phyloP scores from a whole-genome alignment of 2,888 invertebrate genomes.

The Amphiduros pacificus region DNA sequence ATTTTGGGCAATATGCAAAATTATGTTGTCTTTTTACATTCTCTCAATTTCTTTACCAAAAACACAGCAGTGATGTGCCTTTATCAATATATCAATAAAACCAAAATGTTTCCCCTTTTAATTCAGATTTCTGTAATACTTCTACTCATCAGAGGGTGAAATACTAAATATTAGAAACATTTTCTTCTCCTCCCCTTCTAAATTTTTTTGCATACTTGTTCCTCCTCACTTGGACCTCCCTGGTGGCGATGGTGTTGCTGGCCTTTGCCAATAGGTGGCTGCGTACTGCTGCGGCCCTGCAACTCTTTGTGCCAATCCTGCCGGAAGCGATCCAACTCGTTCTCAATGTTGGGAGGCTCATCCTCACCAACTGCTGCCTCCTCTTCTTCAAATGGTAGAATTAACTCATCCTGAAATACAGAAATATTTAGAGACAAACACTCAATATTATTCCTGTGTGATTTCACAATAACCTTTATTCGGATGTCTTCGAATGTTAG shows the following conservation, averaged over 20 bases:
- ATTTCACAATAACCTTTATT: too few species aligned
- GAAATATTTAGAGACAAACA: neutral
- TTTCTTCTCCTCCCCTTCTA: neutral
- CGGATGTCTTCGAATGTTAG: too few species aligned
- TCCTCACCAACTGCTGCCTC: neutral
- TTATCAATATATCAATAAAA: too few species aligned
- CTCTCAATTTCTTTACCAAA: too few species aligned
- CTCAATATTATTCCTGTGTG: too few species aligned
- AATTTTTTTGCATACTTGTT: conserved; percentile 1
- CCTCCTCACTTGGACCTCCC: conserved; percentile 5
- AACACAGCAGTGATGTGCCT: too few species aligned
- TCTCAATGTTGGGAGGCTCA: conserved; percentile 25
- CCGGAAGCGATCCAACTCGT: conserved; percentile 47
- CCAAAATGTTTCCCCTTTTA: too few species aligned
- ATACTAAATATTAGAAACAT: too few species aligned
- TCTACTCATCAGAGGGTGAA: too few species aligned
- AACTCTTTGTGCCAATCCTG: conserved; percentile 49
- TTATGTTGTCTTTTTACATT: too few species aligned
- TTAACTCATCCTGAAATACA: conserved; percentile 2
- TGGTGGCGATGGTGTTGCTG: neutral
- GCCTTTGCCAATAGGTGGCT: neutral
- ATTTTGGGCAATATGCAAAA: too few species aligned
- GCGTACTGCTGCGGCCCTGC: neutral
- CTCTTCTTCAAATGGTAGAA: conserved; percentile 4
- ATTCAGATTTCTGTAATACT: too few species aligned